phyloP scores from a whole-genome alignment of 2,888 invertebrate species.

The Leucania comma region DNA sequence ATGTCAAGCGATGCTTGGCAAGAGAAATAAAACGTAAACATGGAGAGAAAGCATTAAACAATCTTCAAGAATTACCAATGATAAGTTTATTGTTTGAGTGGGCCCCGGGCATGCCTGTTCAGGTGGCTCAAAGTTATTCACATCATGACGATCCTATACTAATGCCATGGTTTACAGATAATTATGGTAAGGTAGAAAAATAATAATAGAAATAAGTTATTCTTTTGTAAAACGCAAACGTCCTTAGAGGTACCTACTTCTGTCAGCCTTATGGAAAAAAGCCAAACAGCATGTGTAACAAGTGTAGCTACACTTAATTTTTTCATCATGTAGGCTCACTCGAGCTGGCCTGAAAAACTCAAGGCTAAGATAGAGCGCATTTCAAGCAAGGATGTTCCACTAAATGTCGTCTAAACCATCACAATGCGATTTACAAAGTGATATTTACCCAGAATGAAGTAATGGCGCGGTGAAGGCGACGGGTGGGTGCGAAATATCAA shows the following conservation, averaged over 20 bases:
- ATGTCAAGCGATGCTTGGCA: constrained; percentile 85
- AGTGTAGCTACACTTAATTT: background rate
- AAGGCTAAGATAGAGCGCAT: background rate
- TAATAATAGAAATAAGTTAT: background rate
- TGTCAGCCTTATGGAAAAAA: background rate
- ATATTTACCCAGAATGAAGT: too few relatives aligned
- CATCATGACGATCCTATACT: constrained; percentile 83
- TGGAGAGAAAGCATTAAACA: constrained; percentile 74
- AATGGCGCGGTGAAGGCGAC: too few relatives aligned
- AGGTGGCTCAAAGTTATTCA: constrained; percentile 75
- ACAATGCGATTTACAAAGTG: background rate
- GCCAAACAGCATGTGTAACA: background rate
- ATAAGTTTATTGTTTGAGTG: constrained; percentile 80
- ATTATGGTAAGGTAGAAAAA: constrained; percentile 65
- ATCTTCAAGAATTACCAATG: constrained; percentile 78
- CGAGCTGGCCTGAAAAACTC: background rate
- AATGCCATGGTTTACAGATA: constrained; percentile 79
- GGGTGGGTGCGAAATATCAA: too few relatives aligned
- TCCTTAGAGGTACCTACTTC: background rate
- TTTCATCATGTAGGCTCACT: background rate
- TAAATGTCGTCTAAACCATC: background rate
- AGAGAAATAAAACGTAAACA: constrained; percentile 76
- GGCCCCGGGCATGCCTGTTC: constrained; percentile 77
- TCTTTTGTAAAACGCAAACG: background rate
- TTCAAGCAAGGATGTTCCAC: background rate